A percentile compares a stretch with the other conserved stretches of the same genome.
These are phyloP conservation scores for Martes martes DNA, from an alignment of 2,113 vertebrate species.

Conservation along the genomic window DNA sequence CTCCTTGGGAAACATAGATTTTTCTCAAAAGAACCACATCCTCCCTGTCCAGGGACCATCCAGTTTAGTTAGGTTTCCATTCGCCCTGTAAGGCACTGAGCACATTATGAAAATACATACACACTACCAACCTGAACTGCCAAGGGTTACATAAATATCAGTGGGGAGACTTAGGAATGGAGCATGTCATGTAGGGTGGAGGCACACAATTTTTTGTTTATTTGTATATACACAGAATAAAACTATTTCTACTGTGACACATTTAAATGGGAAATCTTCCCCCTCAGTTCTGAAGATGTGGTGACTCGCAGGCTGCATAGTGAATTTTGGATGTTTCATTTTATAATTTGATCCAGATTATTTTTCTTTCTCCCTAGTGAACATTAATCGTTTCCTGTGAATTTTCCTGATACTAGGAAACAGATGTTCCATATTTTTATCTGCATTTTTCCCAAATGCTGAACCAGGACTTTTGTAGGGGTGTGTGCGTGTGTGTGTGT, in stretches of 20 bases:
- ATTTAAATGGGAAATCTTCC: neutral
- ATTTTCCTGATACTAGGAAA: constrained; percentile 57
- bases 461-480: neutral
- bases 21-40: neutral
- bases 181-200: neutral
- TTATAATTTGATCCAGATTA: constrained; percentile 44
- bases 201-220: neutral
- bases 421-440: constrained; percentile 58
- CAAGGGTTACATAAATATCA: neutral
- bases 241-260: neutral
- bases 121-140: neutral
- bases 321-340: neutral
- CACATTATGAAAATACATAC: neutral
- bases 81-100: neutral
- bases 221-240: neutral
- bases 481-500: neutral
- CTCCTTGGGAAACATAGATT: neutral
- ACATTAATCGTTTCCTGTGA: constrained; percentile 61
- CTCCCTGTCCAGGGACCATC: neutral
- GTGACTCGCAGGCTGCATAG: neutral
- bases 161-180: neutral
- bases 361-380: constrained; percentile 54
- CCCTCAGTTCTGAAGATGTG: neutral
- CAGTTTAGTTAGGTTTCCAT: neutral
- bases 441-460: constrained; percentile 49